Evolutionary conservation across 2,797 vertebrate genomes (phyloP).

Genomic region (Sandelia bainsii): DNA sequence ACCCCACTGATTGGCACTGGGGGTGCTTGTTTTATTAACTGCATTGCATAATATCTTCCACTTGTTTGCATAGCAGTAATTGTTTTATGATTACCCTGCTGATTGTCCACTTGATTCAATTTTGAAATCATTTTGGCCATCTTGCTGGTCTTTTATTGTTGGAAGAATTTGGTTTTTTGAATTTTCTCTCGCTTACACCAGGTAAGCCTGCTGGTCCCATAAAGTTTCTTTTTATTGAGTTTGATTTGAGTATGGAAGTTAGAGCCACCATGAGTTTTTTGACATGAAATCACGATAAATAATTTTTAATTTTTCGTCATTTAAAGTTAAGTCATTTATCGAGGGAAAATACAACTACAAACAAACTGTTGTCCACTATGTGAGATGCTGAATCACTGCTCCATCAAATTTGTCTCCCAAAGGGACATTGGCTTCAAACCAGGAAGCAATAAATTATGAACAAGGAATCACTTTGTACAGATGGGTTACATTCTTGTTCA

Average conservation of each 20-base stretch:
- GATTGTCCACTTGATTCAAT: slow-evolving; percentile 54
- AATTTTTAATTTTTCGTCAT: slow-evolving; percentile 8
- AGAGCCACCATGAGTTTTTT: background rate
- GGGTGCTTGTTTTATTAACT: slow-evolving; percentile 64
- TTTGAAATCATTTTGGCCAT: slow-evolving; percentile 31
- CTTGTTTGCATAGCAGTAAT: slow-evolving; percentile 68
- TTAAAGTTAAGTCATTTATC: slow-evolving; percentile 25
- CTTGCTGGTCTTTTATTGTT: slow-evolving; percentile 22
- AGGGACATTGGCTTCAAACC: slow-evolving; percentile 37
- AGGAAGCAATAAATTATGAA: slow-evolving; percentile 54
- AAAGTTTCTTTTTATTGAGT: background rate
- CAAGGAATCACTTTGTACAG: slow-evolving; percentile 34
- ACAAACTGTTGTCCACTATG: slow-evolving; percentile 29
- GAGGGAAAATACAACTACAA: slow-evolving; percentile 10
- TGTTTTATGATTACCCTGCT: slow-evolving; percentile 69
- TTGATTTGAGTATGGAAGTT: background rate
- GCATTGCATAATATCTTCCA: slow-evolving; percentile 40
- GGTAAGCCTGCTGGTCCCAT: background rate
- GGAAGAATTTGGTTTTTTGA: slow-evolving; percentile 2
- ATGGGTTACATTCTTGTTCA: slow-evolving; percentile 38
- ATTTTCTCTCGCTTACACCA: background rate
- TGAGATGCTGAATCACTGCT: slow-evolving; percentile 37
- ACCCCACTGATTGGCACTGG: slow-evolving; percentile 52
- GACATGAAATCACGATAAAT: background rate
- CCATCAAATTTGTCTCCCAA: slow-evolving; percentile 41